Percentiles rank a stretch among this genome's conserved stretches.
Evolutionary conservation across 2,113 vertebrate species (phyloP).

Genomic region (Callithrix jacchus): DNA sequence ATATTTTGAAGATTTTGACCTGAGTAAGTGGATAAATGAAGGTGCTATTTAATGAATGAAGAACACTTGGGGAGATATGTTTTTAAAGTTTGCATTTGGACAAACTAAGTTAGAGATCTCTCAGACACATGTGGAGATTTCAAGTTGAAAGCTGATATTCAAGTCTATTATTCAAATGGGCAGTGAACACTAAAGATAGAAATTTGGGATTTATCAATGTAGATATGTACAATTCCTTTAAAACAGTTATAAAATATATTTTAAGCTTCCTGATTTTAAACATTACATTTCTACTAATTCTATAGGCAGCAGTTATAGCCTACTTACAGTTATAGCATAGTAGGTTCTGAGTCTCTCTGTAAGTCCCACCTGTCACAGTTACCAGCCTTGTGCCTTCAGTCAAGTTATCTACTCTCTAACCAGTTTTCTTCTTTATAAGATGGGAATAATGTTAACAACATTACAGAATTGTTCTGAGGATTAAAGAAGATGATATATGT

Average conservation of each 20-base stretch:
- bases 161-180: conserved; percentile 21
- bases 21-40: neutral
- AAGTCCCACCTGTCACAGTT: neutral
- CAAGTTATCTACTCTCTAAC: neutral
- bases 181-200: neutral
- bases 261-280: conserved; percentile 35
- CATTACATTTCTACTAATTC: neutral
- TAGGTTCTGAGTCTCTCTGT: neutral
- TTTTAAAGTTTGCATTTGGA: neutral
- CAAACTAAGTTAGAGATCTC: conserved; percentile 1
- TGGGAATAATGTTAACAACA: neutral
- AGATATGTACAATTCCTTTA: conserved; percentile 12
- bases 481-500: conserved; percentile 2
- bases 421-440: neutral
- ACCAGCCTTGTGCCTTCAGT: neutral
- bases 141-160: neutral
- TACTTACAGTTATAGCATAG: neutral
- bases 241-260: neutral
- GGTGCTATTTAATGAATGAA: neutral
- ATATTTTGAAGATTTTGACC: neutral
- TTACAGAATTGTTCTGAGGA: neutral
- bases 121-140: neutral
- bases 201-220: neutral
- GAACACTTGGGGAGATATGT: neutral
- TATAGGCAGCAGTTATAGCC: neutral